Conservation (phyloP, 1,140 invertebrate genomes). For the Aphis craccivora region DNA sequence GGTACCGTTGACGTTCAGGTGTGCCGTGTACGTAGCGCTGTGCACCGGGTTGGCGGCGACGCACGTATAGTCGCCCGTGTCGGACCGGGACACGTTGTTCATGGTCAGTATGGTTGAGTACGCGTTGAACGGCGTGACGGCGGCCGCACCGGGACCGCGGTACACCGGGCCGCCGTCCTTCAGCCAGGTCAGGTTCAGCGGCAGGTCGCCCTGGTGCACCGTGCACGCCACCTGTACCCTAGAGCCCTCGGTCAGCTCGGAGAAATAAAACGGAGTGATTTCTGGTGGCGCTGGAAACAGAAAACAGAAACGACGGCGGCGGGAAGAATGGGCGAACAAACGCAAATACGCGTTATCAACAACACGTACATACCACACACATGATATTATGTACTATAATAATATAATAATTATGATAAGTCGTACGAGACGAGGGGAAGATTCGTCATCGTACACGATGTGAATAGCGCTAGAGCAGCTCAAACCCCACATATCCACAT, state of each 20-base stretch:
- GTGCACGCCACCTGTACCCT: slow-evolving; percentile 71
- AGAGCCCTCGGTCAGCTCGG: slow-evolving; percentile 68
- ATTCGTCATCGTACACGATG: neutral
- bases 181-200: slow-evolving; percentile 73
- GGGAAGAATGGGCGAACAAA: slow-evolving; percentile 4
- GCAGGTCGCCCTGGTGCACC: slow-evolving; percentile 74
- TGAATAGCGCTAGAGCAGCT: neutral
- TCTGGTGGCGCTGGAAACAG: slow-evolving; percentile 58
- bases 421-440: too few species aligned
- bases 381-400: neutral
- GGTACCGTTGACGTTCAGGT: slow-evolving; percentile 71
- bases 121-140: slow-evolving; percentile 61
- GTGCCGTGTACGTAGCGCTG: slow-evolving; percentile 69
- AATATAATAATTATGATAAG: too few species aligned
- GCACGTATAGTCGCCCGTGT: slow-evolving; percentile 69
- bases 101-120: slow-evolving; percentile 79
- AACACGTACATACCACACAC: neutral
- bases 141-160: slow-evolving; percentile 62
- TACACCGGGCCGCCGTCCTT: slow-evolving; percentile 67
- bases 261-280: slow-evolving; percentile 65
- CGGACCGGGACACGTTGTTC: slow-evolving; percentile 77
- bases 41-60: slow-evolving; percentile 72
- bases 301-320: slow-evolving; percentile 38
- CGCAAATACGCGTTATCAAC: neutral
- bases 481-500: too few species aligned